Percentiles rank a stretch among this genome's conserved stretches.
Conservation (phyloP, 2,888 invertebrate genomes). For the Blera fallax region DNA sequence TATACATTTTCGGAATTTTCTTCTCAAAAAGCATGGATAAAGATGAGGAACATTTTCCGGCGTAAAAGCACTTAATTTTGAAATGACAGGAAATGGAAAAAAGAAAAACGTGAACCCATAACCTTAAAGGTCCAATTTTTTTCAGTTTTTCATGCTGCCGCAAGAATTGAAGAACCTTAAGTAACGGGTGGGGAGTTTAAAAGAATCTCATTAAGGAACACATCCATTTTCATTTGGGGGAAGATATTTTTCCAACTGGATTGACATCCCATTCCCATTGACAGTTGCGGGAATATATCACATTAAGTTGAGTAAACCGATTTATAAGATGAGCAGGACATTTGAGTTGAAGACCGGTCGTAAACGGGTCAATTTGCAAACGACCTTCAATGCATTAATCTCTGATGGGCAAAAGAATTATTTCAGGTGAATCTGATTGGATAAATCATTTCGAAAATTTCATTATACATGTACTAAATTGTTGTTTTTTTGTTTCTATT, state of each 20-base stretch:
- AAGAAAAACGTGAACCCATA: neutral
- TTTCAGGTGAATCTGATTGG: neutral
- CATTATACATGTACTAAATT: neutral
- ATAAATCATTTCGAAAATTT: neutral
- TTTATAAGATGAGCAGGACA: neutral
- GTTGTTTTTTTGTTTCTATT: neutral
- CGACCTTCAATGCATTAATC: neutral
- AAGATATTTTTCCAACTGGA: neutral
- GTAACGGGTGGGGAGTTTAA: neutral
- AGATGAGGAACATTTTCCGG: neutral
- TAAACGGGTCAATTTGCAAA: neutral
- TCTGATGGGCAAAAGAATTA: neutral
- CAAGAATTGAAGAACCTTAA: neutral
- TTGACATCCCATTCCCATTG: neutral
- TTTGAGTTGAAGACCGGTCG: neutral
- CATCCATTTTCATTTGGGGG: neutral
- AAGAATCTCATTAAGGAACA: neutral
- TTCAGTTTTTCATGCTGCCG: neutral
- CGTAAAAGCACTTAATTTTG: neutral
- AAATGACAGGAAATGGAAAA: neutral
- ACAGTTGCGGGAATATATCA: neutral
- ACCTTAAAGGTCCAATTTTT: neutral
- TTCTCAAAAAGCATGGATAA: neutral
- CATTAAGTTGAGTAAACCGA: neutral
- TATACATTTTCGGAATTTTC: neutral